Conservation (phyloP, 2,888 invertebrate species). For the Galerucella pusilla region DNA sequence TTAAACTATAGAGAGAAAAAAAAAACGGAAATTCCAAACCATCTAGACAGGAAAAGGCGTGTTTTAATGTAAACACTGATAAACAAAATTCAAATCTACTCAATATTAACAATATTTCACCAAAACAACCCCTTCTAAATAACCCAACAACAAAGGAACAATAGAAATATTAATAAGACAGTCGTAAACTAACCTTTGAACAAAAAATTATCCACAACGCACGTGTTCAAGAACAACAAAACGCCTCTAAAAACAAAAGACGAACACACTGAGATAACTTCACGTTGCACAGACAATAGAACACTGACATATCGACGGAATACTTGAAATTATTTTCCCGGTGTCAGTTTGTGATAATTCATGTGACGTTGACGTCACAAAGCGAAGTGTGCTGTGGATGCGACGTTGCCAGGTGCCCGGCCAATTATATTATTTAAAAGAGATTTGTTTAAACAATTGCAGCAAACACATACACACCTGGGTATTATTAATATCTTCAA, state of each 20-base stretch:
- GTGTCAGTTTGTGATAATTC: conserved; percentile 59
- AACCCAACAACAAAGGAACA: conserved; percentile 28
- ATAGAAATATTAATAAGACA: conserved; percentile 26
- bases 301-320: conserved; percentile 60
- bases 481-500: not conserved
- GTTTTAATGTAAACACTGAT: conserved; percentile 38
- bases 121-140: conserved; percentile 12
- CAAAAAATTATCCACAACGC: conserved; percentile 29
- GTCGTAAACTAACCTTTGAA: conserved; percentile 40
- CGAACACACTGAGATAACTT: conserved; percentile 29
- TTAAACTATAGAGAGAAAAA: conserved; percentile 20
- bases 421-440: not conserved
- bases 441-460: conserved; percentile 1
- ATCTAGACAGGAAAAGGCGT: conserved; percentile 44
- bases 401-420: conserved; percentile 28
- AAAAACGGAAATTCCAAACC: conserved; percentile 43
- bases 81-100: conserved; percentile 25
- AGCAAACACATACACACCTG: not conserved
- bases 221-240: conserved; percentile 43
- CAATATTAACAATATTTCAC: not conserved
- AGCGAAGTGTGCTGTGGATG: conserved; percentile 37
- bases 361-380: conserved; percentile 63
- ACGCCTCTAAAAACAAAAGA: conserved; percentile 35
- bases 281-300: conserved; percentile 49
- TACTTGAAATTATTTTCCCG: conserved; percentile 62